These are phyloP conservation scores for Rotaria sp. DNA, from an alignment of 2,888 invertebrate genomes.

Conservation along the genomic window DNA sequence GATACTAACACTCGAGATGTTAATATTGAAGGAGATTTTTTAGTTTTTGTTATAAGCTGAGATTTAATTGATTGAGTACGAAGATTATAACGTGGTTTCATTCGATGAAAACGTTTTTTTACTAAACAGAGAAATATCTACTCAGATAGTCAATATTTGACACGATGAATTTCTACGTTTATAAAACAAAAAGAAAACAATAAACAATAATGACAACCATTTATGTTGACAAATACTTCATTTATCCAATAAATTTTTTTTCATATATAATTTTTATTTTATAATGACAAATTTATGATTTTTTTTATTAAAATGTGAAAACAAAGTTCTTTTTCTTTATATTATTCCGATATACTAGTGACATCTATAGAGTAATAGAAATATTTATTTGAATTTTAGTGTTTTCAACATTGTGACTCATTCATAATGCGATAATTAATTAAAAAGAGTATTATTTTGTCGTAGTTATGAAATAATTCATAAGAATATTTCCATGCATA, in stretches of 20 bases:
- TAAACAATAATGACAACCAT: background rate
- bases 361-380: background rate
- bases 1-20: background rate
- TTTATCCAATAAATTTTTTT: background rate
- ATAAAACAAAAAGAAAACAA: background rate
- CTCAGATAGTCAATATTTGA: background rate
- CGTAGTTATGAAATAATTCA: too few species aligned
- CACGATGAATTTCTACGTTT: background rate
- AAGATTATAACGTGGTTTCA: background rate
- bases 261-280: too few species aligned
- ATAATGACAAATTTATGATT: too few species aligned
- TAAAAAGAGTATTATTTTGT: too few species aligned
- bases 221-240: background rate
- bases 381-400: too few species aligned
- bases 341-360: background rate
- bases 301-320: too few species aligned
- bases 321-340: too few species aligned
- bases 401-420: too few species aligned
- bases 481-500: too few species aligned
- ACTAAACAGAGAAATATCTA: background rate
- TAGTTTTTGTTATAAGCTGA: background rate
- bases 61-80: background rate
- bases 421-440: too few species aligned
- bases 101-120: background rate
- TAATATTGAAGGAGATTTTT: background rate